Evolutionary conservation across 2,113 vertebrate species (phyloP).

Genomic region (Gorsachius goisagi): DNA sequence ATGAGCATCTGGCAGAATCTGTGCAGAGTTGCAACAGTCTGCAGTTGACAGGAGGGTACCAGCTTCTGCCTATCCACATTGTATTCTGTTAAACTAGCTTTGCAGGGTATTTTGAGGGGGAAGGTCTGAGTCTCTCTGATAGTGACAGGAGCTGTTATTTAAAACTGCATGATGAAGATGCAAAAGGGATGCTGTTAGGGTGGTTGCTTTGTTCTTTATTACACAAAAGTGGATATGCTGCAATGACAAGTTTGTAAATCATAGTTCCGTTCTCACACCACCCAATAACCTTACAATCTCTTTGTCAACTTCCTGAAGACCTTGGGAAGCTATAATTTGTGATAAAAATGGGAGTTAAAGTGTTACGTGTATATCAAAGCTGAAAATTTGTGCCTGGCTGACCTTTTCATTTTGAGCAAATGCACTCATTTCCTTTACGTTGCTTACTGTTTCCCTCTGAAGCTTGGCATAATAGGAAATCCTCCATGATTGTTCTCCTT

Average conservation of each 20-base stretch:
- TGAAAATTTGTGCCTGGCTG: slow-evolving; percentile 18
- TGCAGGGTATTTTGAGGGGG: not conserved
- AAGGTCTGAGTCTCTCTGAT: not conserved
- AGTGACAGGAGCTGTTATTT: not conserved
- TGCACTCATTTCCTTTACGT: slow-evolving; percentile 55
- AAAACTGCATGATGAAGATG: not conserved
- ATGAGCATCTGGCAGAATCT: not conserved
- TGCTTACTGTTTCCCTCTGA: slow-evolving; percentile 34
- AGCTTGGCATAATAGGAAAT: slow-evolving; percentile 50
- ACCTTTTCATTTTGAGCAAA: slow-evolving; percentile 53
- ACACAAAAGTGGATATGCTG: not conserved
- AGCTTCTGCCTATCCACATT: not conserved
- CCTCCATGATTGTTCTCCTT: slow-evolving; percentile 48
- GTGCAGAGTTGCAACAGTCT: not conserved
- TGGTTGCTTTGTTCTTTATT: not conserved
- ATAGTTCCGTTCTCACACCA: slow-evolving; percentile 54
- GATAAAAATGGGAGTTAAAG: slow-evolving; percentile 52
- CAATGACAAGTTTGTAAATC: slow-evolving; percentile 44
- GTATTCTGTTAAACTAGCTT: not conserved
- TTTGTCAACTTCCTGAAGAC: slow-evolving; percentile 47
- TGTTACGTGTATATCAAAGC: slow-evolving; percentile 5
- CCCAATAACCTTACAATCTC: slow-evolving; percentile 43
- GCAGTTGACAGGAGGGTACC: not conserved
- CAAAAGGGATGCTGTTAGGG: not conserved
- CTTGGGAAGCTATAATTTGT: slow-evolving; percentile 43